Conservation (phyloP, 2,113 vertebrate species). For the Tichodroma muraria region DNA sequence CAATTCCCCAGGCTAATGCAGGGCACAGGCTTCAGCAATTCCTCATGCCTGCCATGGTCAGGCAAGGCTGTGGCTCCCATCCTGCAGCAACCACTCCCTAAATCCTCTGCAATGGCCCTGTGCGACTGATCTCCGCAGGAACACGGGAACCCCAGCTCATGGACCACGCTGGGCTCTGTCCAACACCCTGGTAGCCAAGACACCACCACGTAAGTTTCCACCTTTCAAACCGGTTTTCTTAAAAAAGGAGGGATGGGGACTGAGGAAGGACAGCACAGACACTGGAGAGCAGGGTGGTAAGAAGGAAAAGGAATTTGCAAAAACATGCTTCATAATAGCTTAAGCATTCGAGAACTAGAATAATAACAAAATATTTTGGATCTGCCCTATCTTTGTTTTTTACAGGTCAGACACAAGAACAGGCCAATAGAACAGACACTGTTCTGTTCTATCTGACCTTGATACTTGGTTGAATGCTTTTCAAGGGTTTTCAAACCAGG, state of each 20-base stretch:
- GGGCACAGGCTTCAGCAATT: neutral
- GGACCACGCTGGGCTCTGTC: neutral
- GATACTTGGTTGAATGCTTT: neutral
- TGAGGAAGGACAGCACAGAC: neutral
- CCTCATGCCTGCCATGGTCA: neutral
- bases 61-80: neutral
- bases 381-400: neutral
- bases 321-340: neutral
- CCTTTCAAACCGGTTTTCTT: neutral
- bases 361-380: neutral
- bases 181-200: neutral
- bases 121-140: neutral
- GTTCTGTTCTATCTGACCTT: neutral
- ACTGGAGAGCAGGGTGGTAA: neutral
- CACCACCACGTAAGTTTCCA: neutral
- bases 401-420: neutral
- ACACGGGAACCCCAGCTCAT: accelerated
- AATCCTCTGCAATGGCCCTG: neutral
- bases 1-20: neutral
- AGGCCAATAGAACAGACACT: neutral
- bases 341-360: neutral
- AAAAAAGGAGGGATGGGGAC: neutral
- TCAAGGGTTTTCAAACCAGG: neutral
- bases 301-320: neutral
- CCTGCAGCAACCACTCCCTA: neutral